Evolutionary conservation across 2,113 vertebrate species (phyloP), one percentile per base, ranked within the genome.

Genomic region (Calidris pygmaea): DNA sequence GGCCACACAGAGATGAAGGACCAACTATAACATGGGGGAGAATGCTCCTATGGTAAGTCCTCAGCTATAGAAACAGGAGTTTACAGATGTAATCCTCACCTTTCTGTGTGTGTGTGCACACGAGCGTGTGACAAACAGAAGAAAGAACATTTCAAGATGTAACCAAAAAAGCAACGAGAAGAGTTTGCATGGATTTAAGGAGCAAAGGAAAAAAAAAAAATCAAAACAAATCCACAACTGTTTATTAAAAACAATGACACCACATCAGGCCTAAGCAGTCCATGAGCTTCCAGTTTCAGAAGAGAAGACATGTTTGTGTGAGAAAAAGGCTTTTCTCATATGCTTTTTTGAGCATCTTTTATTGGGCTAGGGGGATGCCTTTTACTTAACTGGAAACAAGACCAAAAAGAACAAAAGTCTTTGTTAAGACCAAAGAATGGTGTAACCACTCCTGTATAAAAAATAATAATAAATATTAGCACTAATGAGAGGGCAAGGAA

Each of bases 111-210:
- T 30, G 34, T 24, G 30, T 14, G 19, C 50, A 58, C 50, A 63
- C 1, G 3, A 65, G 21, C 1, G 2, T 4, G 35, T 2, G 20
- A 48, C 3, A 4, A 87, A 48, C 43, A 62, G 48, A 73, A 65
- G 23, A 73, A 87, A n/a, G n/a, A 55, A 53, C 37, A 55, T 35
- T n/a, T 41, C 30, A 80, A 92, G 59, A 58, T 0, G 3, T 20
- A 32, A 71, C 11, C 24, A 75, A 59, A 79, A 79, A 76, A 41
- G n/a, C 53, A 90, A 43, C 14, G 15, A 63, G 26, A 87, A 75
- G 62, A 56, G 13, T 45, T 85, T 67, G n/a, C 43, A 59, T 4
- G 37, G 18, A 78, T 34, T 77, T 70, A 73, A 91, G 39, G 37
- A 76, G 37, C 30, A 55, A 43, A 80, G 63, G 58, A 24, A 85